phyloP scores from a whole-genome alignment of 2,888 invertebrate species.

The Sisyra nigra region DNA sequence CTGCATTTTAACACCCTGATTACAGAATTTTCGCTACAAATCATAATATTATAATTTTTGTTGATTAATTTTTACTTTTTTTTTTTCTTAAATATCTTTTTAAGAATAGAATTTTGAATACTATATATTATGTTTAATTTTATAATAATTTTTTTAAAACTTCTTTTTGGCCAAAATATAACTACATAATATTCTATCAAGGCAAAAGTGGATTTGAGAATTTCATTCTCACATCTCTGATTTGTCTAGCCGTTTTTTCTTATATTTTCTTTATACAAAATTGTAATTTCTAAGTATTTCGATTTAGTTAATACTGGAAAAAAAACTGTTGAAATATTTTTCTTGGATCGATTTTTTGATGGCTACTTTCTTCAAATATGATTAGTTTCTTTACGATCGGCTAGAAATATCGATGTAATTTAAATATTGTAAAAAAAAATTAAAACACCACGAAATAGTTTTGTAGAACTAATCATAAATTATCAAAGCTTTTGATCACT shows the following conservation, averaged over 20 bases:
- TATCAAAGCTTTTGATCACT: no score
- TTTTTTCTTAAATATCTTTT: not conserved
- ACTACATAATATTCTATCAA: conserved; percentile 7
- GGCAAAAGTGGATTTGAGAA: conserved; percentile 10
- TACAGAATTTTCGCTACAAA: conserved; percentile 2
- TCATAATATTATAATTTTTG: not conserved
- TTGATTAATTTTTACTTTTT: not conserved
- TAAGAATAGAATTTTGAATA: conserved; percentile 1
- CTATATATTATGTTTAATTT: conserved; percentile 1
- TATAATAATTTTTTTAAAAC: conserved; percentile 4
- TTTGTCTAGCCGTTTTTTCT: conserved; percentile 9
- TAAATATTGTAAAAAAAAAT: no score
- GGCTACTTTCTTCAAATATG: no score
- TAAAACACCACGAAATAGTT: no score
- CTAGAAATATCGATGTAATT: no score
- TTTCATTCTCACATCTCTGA: conserved; percentile 7
- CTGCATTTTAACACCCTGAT: conserved; percentile 3
- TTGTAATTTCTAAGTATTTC: conserved; percentile 2
- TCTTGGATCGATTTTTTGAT: conserved; percentile 5
- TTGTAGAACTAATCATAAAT: no score
- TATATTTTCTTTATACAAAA: not conserved
- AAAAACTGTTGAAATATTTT: conserved; percentile 9
- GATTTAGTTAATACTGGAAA: conserved; percentile 5
- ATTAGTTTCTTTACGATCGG: no score
- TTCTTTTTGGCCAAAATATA: conserved; percentile 6